phyloP scores from a whole-genome alignment of 2,888 invertebrate species.

The Acanthosepion lycidas region DNA sequence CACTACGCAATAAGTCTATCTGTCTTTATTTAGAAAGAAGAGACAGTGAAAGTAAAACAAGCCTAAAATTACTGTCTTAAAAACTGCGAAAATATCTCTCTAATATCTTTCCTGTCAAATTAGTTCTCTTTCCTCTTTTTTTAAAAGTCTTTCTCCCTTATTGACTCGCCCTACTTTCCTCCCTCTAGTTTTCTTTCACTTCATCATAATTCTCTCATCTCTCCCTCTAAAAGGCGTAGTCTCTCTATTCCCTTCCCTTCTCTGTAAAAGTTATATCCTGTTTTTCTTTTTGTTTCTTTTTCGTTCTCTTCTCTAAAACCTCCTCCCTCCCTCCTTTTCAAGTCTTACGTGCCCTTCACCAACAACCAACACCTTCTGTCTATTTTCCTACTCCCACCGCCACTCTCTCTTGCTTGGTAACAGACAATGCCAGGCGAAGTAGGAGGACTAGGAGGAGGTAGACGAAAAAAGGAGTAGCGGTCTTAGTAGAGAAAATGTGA shows the following conservation, averaged over 20 bases:
- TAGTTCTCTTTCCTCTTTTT: background rate
- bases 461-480: background rate
- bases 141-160: background rate
- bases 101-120: background rate
- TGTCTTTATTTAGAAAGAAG: background rate
- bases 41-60: background rate
- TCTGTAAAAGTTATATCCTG: background rate
- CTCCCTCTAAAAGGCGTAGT: background rate
- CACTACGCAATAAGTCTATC: no score
- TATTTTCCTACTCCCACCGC: background rate
- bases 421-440: background rate
- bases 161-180: background rate
- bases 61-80: background rate
- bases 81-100: background rate
- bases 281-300: background rate
- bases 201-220: background rate
- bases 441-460: background rate
- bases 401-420: background rate
- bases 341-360: background rate
- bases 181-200: background rate
- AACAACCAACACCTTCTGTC: background rate
- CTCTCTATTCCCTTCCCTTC: background rate
- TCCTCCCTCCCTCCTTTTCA: background rate
- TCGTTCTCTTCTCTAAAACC: background rate
- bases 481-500: conserved; percentile 46